Evolutionary conservation across 2,888 invertebrate species (phyloP).

Genomic region (Apeira syringaria): DNA sequence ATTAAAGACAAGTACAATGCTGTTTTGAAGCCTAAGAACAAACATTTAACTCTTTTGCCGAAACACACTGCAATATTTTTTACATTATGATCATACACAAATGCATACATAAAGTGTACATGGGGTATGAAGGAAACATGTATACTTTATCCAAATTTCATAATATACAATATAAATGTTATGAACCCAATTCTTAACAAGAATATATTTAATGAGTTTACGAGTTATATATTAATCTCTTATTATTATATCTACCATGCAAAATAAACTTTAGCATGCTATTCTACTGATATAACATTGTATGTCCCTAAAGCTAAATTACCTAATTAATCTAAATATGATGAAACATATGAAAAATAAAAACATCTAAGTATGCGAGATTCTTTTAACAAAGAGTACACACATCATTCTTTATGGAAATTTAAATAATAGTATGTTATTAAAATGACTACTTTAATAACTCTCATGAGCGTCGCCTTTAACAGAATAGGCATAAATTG

Average conservation of each 20-base stretch:
- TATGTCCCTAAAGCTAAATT: slow-evolving; percentile 62
- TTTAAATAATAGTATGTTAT: slow-evolving; percentile 28
- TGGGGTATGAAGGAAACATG: slow-evolving; percentile 55
- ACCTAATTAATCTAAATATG: slow-evolving; percentile 49
- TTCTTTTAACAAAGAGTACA: slow-evolving; percentile 43
- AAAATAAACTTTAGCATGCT: slow-evolving; percentile 70
- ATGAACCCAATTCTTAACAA: slow-evolving; percentile 62
- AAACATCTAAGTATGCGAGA: slow-evolving; percentile 52
- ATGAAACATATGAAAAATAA: slow-evolving; percentile 51
- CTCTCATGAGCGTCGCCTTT: slow-evolving; percentile 26
- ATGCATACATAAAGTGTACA: slow-evolving; percentile 52
- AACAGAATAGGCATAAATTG: slow-evolving; percentile 8
- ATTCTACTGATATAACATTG: slow-evolving; percentile 64
- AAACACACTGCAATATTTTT: slow-evolving; percentile 67
- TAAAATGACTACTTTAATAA: slow-evolving; percentile 37
- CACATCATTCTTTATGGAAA: slow-evolving; percentile 36
- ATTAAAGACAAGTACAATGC: slow-evolving; percentile 77
- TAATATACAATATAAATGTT: slow-evolving; percentile 67
- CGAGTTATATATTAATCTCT: slow-evolving; percentile 63
- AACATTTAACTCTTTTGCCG: slow-evolving; percentile 64
- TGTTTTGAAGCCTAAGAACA: slow-evolving; percentile 69
- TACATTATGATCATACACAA: slow-evolving; percentile 52
- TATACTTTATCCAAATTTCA: slow-evolving; percentile 55
- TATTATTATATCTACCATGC: slow-evolving; percentile 71
- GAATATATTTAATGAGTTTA: slow-evolving; percentile 49